phyloP scores from a whole-genome alignment of 2,888 invertebrate genomes.

The Cephonodes hylas region DNA sequence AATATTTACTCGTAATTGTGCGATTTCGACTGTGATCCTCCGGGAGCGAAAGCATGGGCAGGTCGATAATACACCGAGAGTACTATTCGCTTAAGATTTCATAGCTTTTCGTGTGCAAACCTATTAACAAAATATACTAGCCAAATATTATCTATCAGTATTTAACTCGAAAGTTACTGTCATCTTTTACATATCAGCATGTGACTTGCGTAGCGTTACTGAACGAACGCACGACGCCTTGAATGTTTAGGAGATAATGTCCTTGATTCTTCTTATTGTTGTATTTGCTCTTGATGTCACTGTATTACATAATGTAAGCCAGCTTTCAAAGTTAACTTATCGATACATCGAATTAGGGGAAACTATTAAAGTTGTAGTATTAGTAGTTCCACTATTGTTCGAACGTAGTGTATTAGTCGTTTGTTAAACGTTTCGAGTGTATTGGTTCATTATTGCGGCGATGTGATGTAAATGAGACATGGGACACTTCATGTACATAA shows the following conservation, averaged over 20 bases:
- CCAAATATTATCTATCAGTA: conserved; percentile 70
- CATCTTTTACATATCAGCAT: conserved; percentile 78
- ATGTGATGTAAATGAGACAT: conserved; percentile 45
- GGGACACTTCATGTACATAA: conserved; percentile 46
- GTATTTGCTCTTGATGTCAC: conserved; percentile 65
- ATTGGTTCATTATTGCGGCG: conserved; percentile 45
- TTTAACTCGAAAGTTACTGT: conserved; percentile 69
- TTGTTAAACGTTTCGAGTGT: conserved; percentile 53
- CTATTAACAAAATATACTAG: conserved; percentile 40
- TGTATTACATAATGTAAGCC: conserved; percentile 51
- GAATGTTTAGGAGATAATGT: conserved; percentile 51
- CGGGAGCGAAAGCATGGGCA: conserved; percentile 47
- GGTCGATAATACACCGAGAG: conserved; percentile 32
- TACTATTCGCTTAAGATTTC: conserved; percentile 51
- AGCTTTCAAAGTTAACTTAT: conserved; percentile 62
- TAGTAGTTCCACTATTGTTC: conserved; percentile 51
- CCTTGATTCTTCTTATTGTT: conserved; percentile 61
- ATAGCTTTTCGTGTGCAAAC: conserved; percentile 58
- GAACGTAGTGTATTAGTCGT: conserved; percentile 51
- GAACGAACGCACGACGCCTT: conserved; percentile 58
- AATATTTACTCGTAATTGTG: conserved; percentile 72
- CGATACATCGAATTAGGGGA: conserved; percentile 75
- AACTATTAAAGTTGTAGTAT: conserved; percentile 56
- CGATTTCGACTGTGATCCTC: conserved; percentile 71
- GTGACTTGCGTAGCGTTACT: conserved; percentile 73